Evolutionary conservation across 1,140 invertebrate species (phyloP).

Genomic region (Habropoda laboriosa): DNA sequence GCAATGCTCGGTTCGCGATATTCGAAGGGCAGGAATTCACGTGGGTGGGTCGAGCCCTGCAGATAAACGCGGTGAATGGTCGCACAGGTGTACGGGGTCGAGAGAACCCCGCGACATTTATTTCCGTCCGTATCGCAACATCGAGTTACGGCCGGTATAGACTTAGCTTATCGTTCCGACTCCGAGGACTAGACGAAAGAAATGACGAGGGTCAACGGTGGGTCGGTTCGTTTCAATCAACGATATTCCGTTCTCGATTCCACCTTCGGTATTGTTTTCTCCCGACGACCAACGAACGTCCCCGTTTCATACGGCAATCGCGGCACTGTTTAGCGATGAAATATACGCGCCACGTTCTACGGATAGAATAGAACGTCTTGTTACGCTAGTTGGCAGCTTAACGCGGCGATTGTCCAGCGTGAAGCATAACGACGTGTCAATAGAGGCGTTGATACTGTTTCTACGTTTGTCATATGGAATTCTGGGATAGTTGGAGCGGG

Average conservation of each 20-base stretch:
- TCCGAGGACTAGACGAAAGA: neutral
- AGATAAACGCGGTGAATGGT: neutral
- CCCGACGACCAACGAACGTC: too few species aligned
- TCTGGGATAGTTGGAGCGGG: too few species aligned
- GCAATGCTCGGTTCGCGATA: neutral
- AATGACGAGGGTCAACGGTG: neutral
- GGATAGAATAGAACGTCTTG: neutral
- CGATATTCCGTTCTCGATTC: neutral
- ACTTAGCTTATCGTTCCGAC: neutral
- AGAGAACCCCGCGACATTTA: slow-evolving; percentile 2
- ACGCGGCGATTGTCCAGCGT: neutral
- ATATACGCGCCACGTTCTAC: neutral
- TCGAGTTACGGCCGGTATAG: neutral
- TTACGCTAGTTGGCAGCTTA: neutral
- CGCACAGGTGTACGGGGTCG: slow-evolving; percentile 5
- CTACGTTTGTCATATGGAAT: too few species aligned
- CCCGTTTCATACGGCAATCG: slow-evolving; percentile 4
- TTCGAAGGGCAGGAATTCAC: slow-evolving; percentile 2
- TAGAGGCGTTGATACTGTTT: neutral
- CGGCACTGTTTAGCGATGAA: neutral
- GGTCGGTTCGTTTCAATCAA: slow-evolving; percentile 3
- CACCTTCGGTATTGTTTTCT: neutral
- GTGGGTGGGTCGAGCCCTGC: slow-evolving; percentile 12
- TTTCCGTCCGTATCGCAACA: slow-evolving; percentile 1
- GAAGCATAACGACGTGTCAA: neutral